These are phyloP conservation scores for Spheniscus humboldti DNA, from an alignment of 2,797 vertebrate genomes.

Conservation along the genomic window DNA sequence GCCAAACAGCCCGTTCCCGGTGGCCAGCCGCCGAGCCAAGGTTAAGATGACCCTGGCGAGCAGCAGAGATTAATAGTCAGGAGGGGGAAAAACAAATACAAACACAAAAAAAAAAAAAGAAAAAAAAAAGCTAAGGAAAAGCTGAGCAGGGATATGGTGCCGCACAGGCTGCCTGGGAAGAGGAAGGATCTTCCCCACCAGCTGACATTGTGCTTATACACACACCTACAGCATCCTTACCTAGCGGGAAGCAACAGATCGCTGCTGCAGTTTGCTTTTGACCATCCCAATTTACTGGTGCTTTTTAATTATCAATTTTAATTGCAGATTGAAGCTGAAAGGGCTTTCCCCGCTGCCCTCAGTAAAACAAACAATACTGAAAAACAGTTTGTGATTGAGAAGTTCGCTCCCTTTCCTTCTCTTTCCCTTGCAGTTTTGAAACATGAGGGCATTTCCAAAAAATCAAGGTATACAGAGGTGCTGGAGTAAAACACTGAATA, in stretches of 20 bases:
- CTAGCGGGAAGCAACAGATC: neutral
- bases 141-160: neutral
- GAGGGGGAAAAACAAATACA: neutral
- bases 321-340: neutral
- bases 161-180: neutral
- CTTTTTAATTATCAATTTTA: neutral
- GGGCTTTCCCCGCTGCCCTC: neutral
- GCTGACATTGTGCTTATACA: neutral
- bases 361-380: neutral
- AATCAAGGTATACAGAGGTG: neutral
- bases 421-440: neutral
- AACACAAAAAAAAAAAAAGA: neutral
- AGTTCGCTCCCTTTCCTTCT: neutral
- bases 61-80: neutral
- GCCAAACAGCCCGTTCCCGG: neutral
- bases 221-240: neutral
- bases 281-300: neutral
- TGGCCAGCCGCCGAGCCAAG: neutral
- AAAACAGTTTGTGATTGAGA: neutral
- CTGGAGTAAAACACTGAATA: neutral
- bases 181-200: neutral
- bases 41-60: neutral
- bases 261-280: neutral
- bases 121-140: neutral
- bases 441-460: neutral